Conservation (phyloP, 2,113 vertebrate genomes). For the Bucco capensis region DNA sequence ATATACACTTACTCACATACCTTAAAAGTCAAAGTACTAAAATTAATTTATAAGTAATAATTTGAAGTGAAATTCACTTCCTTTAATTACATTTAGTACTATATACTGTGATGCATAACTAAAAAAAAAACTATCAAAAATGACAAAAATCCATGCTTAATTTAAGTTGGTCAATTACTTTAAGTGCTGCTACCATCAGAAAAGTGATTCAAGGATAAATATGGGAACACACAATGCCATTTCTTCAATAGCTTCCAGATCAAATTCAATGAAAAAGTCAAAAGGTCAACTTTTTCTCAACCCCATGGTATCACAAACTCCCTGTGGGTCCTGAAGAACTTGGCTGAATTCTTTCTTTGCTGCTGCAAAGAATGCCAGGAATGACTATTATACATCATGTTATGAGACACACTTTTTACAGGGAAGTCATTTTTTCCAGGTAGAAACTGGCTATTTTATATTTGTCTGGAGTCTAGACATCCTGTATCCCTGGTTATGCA, state of each 20-base stretch:
- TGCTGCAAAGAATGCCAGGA: too few species aligned
- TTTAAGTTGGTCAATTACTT: conserved; percentile 40
- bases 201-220: conserved; percentile 43
- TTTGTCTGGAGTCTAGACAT: background rate
- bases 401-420: background rate
- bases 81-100: conserved; percentile 17
- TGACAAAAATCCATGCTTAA: conserved; percentile 29
- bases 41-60: conserved; percentile 8
- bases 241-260: conserved; percentile 30
- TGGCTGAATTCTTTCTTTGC: background rate
- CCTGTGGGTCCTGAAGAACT: background rate
- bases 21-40: background rate
- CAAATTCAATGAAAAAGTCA: conserved; percentile 14
- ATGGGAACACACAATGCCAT: background rate
- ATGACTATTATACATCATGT: background rate
- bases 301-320: background rate
- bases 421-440: background rate
- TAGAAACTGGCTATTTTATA: background rate
- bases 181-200: conserved; percentile 39
- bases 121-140: conserved; percentile 43
- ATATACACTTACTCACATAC: background rate
- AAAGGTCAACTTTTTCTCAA: background rate
- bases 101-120: background rate
- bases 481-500: background rate
- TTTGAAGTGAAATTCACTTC: conserved; percentile 27